Conservation (phyloP, 1,140 invertebrate genomes). For the Teleogryllus occipitalis region DNA sequence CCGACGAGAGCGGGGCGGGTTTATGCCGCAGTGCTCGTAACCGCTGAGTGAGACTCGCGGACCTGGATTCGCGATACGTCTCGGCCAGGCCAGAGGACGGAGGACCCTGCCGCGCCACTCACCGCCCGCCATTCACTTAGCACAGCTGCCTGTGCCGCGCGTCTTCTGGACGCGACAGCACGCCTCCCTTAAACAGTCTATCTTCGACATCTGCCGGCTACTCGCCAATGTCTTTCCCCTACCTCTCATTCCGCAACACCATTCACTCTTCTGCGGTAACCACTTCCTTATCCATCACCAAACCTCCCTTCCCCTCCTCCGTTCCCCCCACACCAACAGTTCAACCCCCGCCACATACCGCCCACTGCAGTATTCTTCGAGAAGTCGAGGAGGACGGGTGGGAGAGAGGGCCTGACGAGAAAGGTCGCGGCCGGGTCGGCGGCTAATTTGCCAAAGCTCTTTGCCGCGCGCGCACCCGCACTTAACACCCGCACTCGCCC, state of each 20-base stretch:
- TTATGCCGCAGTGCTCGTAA: not conserved
- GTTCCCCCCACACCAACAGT: not conserved
- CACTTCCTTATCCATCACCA: not conserved
- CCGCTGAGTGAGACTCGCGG: not conserved
- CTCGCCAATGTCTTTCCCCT: not conserved
- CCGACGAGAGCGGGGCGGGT: not conserved
- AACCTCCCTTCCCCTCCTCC: not conserved
- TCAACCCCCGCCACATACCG: not conserved
- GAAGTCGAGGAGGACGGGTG: not conserved
- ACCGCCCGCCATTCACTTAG: not conserved
- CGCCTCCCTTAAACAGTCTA: not conserved
- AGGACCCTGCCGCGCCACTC: not conserved
- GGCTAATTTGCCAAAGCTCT: conserved; percentile 3
- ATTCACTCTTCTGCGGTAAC: not conserved
- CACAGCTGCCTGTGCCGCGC: not conserved
- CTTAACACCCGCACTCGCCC: not conserved
- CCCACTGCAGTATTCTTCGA: not conserved
- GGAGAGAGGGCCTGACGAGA: not conserved
- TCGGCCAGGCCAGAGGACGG: not conserved
- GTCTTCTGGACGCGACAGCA: too few relatives aligned
- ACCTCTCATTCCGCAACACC: not conserved
- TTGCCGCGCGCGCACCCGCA: not conserved
- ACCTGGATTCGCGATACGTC: not conserved
- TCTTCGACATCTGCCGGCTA: not conserved
- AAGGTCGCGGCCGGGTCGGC: not conserved